These are phyloP conservation scores for Musca vetustissima DNA, from an alignment of 1,140 invertebrate genomes.

Conservation along the genomic window DNA sequence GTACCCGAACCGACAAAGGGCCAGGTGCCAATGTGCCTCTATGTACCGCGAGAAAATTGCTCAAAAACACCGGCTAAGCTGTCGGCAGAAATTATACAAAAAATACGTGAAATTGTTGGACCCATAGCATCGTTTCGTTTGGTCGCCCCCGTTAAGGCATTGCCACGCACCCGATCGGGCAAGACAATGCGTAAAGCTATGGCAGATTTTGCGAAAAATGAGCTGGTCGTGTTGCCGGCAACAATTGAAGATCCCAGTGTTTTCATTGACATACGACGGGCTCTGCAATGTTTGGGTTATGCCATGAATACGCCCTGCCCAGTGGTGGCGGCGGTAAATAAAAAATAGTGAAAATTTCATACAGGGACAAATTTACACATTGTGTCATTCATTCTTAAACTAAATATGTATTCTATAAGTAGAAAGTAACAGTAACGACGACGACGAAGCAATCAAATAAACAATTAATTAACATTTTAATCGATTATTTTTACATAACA, in stretches of 20 bases:
- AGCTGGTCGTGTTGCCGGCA: constrained; percentile 75
- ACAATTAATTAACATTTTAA: too few relatives aligned
- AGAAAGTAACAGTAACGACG: too few relatives aligned
- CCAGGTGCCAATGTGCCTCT: constrained; percentile 85
- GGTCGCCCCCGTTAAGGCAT: constrained; percentile 71
- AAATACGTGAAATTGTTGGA: constrained; percentile 80
- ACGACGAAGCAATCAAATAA: too few relatives aligned
- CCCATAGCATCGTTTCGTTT: constrained; percentile 86
- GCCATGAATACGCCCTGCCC: constrained; percentile 72
- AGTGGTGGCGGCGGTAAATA: constrained; percentile 39
- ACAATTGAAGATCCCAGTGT: constrained; percentile 88
- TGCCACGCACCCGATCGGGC: constrained; percentile 78
- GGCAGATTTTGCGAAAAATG: constrained; percentile 77
- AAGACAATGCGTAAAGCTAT: constrained; percentile 88
- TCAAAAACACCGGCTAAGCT: constrained; percentile 64
- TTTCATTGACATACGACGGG: constrained; percentile 69
- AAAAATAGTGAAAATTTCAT: neutral
- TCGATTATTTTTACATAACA: too few relatives aligned
- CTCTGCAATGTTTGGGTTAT: constrained; percentile 74
- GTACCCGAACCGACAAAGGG: constrained; percentile 88
- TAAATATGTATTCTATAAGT: neutral
- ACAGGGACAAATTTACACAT: neutral
- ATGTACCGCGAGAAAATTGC: constrained; percentile 66
- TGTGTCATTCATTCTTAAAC: neutral
- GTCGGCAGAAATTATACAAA: constrained; percentile 66